Evolutionary conservation across 2,888 invertebrate species (phyloP).

Genomic region (Cerastoderma edule): DNA sequence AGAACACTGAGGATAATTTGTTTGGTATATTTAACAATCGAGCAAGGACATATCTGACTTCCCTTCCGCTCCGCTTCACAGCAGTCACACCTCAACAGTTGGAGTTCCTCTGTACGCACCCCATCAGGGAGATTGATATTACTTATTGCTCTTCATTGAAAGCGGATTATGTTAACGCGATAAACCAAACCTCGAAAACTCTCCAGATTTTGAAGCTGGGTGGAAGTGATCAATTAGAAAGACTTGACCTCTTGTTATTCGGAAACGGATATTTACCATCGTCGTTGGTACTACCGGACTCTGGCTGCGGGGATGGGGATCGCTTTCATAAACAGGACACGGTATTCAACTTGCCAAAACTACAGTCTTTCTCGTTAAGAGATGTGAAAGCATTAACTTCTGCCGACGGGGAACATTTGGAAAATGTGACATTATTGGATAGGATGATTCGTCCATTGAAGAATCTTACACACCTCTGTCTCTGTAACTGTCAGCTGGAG

Average conservation of each 20-base stretch:
- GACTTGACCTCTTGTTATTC: constrained; percentile 40
- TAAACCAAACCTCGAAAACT: constrained; percentile 86
- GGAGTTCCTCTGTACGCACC: constrained; percentile 89
- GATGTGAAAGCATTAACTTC: constrained; percentile 60
- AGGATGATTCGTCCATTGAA: constrained; percentile 87
- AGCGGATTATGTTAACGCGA: constrained; percentile 46
- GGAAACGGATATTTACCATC: constrained; percentile 21
- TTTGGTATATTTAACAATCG: constrained; percentile 58
- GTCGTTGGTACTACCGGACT: constrained; percentile 9
- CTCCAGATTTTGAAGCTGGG: constrained; percentile 90
- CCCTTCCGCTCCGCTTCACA: constrained; percentile 65
- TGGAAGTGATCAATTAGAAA: constrained; percentile 53
- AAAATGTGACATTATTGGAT: constrained; percentile 63
- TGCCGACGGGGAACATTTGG: constrained; percentile 42
- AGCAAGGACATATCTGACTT: constrained; percentile 57
- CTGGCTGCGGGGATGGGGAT: constrained; percentile 19
- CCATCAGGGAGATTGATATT: constrained; percentile 90
- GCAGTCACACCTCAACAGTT: constrained; percentile 89
- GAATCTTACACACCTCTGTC: constrained; percentile 89
- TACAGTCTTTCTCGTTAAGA: constrained; percentile 59
- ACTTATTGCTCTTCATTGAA: constrained; percentile 89
- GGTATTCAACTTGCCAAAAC: constrained; percentile 56
- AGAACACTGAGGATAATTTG: constrained; percentile 41
- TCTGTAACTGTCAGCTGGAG: constrained; percentile 87
- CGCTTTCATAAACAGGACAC: constrained; percentile 30